Conservation (phyloP, 2,888 invertebrate genomes). For the Galeopsomyia nigrocyanea region DNA sequence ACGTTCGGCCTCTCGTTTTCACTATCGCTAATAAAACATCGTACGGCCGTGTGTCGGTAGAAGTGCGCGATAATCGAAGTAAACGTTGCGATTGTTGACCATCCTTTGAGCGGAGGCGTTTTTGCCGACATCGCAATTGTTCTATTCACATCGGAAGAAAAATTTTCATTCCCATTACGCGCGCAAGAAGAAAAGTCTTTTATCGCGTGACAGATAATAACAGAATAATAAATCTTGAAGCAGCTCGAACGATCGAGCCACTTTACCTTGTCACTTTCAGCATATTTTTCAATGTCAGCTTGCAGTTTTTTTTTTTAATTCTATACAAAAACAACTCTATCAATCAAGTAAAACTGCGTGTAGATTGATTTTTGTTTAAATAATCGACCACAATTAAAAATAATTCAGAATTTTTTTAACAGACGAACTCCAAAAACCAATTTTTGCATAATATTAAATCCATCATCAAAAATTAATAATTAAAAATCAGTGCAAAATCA, state of each 20-base stretch:
- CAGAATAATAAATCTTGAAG: constrained; percentile 44
- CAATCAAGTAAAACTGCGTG: too few relatives aligned
- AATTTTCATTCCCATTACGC: constrained; percentile 35
- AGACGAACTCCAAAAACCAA: too few relatives aligned
- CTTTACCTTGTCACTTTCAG: constrained; percentile 32
- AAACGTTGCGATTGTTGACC: background rate
- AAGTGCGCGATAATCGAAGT: constrained; percentile 29
- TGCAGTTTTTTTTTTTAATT: too few relatives aligned
- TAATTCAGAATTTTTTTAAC: too few relatives aligned
- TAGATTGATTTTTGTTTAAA: too few relatives aligned
- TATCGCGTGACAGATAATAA: constrained; percentile 42
- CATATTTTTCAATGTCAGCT: constrained; percentile 33
- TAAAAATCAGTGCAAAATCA: too few relatives aligned
- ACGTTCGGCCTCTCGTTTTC: constrained; percentile 37
- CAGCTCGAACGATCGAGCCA: constrained; percentile 21
- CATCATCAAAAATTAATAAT: too few relatives aligned
- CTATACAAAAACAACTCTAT: too few relatives aligned
- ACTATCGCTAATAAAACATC: constrained; percentile 63
- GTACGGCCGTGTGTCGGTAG: too few relatives aligned
- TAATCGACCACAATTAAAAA: too few relatives aligned
- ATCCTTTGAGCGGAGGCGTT: constrained; percentile 29
- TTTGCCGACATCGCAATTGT: constrained; percentile 17
- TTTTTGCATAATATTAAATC: too few relatives aligned
- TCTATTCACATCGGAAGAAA: constrained; percentile 2
- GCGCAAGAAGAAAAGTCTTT: constrained; percentile 17